Base-by-base conservation (phyloP, 2,797 vertebrate species). In the Squalus acanthias region DNA sequence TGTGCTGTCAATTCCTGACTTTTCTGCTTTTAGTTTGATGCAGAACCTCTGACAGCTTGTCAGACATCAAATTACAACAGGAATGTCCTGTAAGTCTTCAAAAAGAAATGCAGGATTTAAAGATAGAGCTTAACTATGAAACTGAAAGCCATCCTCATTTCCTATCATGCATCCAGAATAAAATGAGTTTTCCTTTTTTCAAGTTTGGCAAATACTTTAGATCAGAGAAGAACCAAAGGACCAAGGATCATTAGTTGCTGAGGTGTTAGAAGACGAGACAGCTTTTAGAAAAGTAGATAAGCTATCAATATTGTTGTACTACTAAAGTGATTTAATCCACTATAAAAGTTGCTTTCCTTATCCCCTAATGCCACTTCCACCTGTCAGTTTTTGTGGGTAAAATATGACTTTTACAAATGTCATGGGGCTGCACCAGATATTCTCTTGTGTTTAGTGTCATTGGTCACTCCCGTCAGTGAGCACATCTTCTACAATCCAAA, bases 31-130 rank as follows among this genome's bases (percentile, higher is more conserved):
- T 93, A 24, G 63, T 39, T 93, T 93, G 63, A 69, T 69, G 63
- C 17, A 46, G 63, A 93, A 24, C n/a, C 29, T 8, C n/a, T 93
- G 91, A 63, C 63, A 69, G 91, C 3, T 69, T 93, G 60, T 93
- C 91, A 93, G n/a, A 93, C 39, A 24, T 93, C 65, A 93, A 93
- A 24, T 93, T 85, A 85, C 39, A 85, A 50, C 17, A 50, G 82
- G 22, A 22, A 85, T 46, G 8, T 39, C 91, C 91, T 93, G 91
- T 69, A 69, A 82, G 79, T 82, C 39, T 46, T 82, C 79, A 82
- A 82, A 46, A 82, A 82, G 79, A 46, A 46, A 76, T 9, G 8
- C 24, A 29, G 29, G 3, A 46, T 39, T 82, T 82, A 8, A 12
- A 22, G 39, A 46, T 93, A 67, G 63, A 69, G n/a, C 91, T 93